Conservation (phyloP, 2,113 vertebrate species). For the Oreochromis spilurus region DNA sequence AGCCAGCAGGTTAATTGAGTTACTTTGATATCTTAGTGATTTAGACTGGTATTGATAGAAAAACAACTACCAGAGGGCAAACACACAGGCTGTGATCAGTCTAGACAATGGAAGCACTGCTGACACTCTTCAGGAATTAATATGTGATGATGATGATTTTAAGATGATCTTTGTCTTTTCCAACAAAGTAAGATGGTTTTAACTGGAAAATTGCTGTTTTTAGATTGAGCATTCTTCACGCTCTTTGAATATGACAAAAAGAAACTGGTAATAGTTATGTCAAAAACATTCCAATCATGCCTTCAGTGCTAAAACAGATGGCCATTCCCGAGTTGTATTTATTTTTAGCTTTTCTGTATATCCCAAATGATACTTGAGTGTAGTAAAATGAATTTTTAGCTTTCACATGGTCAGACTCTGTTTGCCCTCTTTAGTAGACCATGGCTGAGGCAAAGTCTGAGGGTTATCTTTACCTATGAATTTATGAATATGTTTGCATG, state of each 20-base stretch:
- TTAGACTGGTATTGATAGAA: neutral
- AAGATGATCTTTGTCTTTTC: neutral
- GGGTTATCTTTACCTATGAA: neutral
- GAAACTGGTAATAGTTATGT: neutral
- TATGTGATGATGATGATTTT: neutral
- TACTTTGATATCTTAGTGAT: neutral
- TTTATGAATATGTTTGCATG: neutral
- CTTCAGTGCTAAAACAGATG: neutral
- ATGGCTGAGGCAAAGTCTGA: neutral
- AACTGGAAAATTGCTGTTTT: neutral
- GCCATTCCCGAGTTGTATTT: neutral
- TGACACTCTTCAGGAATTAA: neutral
- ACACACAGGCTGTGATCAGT: neutral
- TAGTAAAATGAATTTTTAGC: neutral
- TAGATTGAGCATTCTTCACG: accelerated
- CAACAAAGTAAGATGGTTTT: neutral
- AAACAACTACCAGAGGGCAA: neutral
- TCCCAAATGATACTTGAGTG: neutral
- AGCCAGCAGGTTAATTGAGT: accelerated
- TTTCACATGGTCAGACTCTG: neutral
- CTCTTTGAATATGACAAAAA: neutral
- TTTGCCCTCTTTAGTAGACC: neutral
- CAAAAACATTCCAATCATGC: neutral
- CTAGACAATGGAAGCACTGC: neutral
- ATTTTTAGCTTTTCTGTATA: neutral